A percentile compares a stretch with the other conserved stretches of the same genome.
Evolutionary conservation across 2,797 vertebrate species (phyloP).

Genomic region (Nyctibius grandis): DNA sequence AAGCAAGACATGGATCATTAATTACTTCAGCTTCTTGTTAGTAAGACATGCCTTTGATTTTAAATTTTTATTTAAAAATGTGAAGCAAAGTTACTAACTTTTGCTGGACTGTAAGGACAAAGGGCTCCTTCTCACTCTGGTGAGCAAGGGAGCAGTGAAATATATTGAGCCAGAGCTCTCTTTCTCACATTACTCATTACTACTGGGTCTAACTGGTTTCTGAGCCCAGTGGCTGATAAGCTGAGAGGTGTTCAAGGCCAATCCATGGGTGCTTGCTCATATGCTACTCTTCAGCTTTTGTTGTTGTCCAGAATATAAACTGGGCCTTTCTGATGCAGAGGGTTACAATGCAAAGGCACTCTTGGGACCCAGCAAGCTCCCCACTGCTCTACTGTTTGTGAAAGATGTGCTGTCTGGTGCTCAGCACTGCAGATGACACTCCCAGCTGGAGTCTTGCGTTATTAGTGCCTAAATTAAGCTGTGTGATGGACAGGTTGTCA

Average conservation of each 20-base stretch:
- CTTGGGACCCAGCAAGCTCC: background rate
- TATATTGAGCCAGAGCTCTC: background rate
- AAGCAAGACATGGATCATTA: conserved; percentile 45
- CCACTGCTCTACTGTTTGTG: background rate
- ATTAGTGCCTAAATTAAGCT: background rate
- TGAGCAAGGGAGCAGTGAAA: background rate
- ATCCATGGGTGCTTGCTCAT: background rate
- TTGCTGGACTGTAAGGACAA: background rate
- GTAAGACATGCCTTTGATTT: conserved; percentile 46
- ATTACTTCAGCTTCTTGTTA: conserved; percentile 25
- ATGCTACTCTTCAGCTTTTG: background rate
- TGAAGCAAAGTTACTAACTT: background rate
- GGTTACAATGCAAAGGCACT: background rate
- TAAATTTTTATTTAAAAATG: conserved; percentile 10
- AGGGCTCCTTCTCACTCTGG: background rate
- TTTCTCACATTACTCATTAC: background rate
- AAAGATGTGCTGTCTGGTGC: background rate
- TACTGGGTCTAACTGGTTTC: background rate
- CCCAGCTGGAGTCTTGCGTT: background rate
- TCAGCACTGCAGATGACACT: background rate
- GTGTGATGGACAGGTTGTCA: background rate
- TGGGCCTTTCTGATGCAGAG: background rate
- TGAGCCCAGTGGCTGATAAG: background rate
- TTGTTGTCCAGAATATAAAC: background rate
- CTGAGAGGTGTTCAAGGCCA: background rate